Percentiles rank a stretch among this genome's conserved stretches.
Evolutionary conservation across 2,888 invertebrate genomes (phyloP).

Genomic region (Tenthredo distinguenda): DNA sequence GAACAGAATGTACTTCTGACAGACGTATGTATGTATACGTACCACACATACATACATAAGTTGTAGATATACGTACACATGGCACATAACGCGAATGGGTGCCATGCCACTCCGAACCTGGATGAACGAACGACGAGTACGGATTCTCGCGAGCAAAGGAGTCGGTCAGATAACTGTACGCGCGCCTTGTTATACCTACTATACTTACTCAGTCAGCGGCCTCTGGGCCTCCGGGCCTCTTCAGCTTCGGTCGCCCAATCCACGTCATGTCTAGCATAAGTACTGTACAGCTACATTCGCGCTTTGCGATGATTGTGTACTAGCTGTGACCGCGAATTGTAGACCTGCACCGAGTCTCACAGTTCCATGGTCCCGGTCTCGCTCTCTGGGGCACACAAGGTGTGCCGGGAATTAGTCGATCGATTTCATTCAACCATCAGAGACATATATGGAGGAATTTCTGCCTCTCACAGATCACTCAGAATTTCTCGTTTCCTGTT

Average conservation of each 20-base stretch:
- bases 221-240: constrained; percentile 25
- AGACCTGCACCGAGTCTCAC: not conserved
- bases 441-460: not conserved
- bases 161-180: constrained; percentile 78
- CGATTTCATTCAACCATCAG: not conserved
- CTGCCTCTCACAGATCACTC: not conserved
- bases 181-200: constrained; percentile 65
- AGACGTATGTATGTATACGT: constrained; percentile 37
- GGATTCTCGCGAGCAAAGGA: constrained; percentile 65
- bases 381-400: not conserved
- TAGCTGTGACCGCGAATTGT: constrained; percentile 15
- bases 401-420: constrained; percentile 1
- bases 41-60: constrained; percentile 57
- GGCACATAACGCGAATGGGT: constrained; percentile 12
- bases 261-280: constrained; percentile 27
- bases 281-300: constrained; percentile 33
- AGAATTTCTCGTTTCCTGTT: not conserved
- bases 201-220: constrained; percentile 26
- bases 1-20: not conserved
- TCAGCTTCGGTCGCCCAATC: constrained; percentile 27
- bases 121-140: constrained; percentile 36
- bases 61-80: constrained; percentile 59
- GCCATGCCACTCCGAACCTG: constrained; percentile 39
- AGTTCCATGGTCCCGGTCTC: not conserved
- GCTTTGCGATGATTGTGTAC: not conserved